A percentile compares a stretch with the other conserved stretches of the same genome.
These are phyloP conservation scores for Fistularia tabacaria DNA, from an alignment of 2,797 vertebrate genomes.

Conservation along the genomic window DNA sequence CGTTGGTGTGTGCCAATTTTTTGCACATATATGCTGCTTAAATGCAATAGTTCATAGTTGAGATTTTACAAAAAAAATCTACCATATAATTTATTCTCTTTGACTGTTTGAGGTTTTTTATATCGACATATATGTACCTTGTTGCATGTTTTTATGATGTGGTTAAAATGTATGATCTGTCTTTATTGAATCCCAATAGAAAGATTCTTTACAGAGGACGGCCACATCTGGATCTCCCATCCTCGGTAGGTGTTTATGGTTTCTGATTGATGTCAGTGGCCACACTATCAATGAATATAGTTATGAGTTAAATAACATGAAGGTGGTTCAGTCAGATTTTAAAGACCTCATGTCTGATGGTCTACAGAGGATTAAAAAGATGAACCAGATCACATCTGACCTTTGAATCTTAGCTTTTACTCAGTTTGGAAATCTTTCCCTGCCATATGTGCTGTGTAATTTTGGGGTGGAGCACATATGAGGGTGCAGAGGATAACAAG, in stretches of 20 bases:
- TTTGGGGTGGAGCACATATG: no score
- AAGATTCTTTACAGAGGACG: conserved; percentile 43
- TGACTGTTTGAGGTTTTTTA: no score
- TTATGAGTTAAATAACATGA: no score
- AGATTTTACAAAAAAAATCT: neutral
- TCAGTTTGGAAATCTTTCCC: neutral
- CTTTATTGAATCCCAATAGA: conserved; percentile 44
- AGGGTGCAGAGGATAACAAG: no score
- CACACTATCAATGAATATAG: neutral
- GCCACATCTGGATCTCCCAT: conserved; percentile 37
- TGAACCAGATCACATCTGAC: conserved; percentile 1
- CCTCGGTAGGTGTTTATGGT: conserved; percentile 48
- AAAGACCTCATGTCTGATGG: conserved; percentile 13
- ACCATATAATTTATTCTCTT: no score
- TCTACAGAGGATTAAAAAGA: conserved; percentile 34
- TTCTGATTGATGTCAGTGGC: neutral
- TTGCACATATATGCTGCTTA: neutral
- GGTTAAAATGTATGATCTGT: conserved; percentile 3
- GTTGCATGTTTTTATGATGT: neutral
- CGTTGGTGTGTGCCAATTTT: neutral
- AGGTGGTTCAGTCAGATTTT: neutral
- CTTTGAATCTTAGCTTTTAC: neutral
- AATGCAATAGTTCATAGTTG: neutral
- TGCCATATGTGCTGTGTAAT: neutral
- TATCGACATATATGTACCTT: no score